phyloP scores from a whole-genome alignment of 1,140 invertebrate genomes.

The Drosophila lini region DNA sequence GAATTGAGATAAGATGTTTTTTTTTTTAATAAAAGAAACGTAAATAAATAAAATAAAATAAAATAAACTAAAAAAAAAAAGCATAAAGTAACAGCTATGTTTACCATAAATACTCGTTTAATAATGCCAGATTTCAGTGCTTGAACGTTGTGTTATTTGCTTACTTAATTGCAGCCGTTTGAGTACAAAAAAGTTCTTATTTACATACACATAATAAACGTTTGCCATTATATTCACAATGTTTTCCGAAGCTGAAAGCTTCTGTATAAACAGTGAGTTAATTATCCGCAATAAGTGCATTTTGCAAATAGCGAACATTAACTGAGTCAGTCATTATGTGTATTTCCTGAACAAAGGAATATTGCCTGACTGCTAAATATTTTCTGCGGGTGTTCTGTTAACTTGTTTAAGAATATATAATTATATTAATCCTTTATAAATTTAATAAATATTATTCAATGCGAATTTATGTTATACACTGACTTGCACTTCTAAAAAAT shows the following conservation, averaged over 20 bases:
- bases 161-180: slow-evolving; percentile 13
- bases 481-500: background rate
- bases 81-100: background rate
- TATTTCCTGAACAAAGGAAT: slow-evolving; percentile 7
- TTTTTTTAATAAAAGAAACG: background rate
- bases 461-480: too few species aligned
- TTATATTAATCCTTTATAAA: background rate
- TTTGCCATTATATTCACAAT: slow-evolving; percentile 6
- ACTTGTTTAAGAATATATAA: background rate
- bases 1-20: background rate
- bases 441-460: background rate
- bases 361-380: background rate
- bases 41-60: background rate
- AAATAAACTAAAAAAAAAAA: background rate
- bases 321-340: background rate
- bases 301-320: slow-evolving; percentile 5
- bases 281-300: slow-evolving; percentile 11
- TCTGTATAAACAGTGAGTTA: slow-evolving; percentile 13
- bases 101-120: slow-evolving; percentile 2
- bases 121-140: slow-evolving; percentile 13
- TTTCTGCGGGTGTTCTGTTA: background rate
- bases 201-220: slow-evolving; percentile 6
- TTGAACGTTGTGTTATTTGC: slow-evolving; percentile 5
- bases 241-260: background rate
- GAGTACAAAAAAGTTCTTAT: slow-evolving; percentile 2